phyloP scores from a whole-genome alignment of 2,113 vertebrate species.

The Sakesphorus luctuosus region DNA sequence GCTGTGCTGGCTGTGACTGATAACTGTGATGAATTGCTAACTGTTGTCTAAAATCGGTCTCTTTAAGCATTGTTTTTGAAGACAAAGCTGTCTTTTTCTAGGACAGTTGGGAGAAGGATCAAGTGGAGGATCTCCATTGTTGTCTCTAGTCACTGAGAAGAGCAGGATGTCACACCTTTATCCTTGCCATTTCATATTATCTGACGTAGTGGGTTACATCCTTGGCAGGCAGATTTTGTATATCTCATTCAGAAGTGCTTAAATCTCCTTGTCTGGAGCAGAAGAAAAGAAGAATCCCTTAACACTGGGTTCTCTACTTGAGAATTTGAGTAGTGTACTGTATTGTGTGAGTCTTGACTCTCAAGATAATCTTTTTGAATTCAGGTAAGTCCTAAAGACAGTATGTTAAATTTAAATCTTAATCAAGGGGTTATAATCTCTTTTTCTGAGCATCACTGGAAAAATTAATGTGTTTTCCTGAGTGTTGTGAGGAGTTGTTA shows the following conservation, averaged over 20 bases:
- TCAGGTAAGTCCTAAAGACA: background rate
- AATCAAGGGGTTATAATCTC: background rate
- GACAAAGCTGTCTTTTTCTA: background rate
- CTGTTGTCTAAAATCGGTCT: background rate
- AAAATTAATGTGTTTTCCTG: background rate
- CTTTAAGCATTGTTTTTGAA: background rate
- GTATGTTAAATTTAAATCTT: background rate
- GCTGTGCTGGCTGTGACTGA: background rate
- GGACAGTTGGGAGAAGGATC: background rate
- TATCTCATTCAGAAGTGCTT: background rate
- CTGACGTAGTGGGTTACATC: background rate
- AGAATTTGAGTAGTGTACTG: too few relatives aligned
- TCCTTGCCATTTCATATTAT: rapidly evolving
- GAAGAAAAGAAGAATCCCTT: background rate
- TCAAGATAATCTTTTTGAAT: background rate
- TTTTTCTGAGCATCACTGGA: background rate
- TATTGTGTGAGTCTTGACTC: background rate
- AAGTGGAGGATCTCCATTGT: background rate
- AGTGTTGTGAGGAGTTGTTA: background rate
- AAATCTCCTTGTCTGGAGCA: background rate
- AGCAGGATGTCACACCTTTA: background rate
- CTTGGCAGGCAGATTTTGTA: background rate
- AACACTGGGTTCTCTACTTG: background rate
- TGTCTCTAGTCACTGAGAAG: background rate
- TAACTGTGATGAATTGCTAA: background rate